These are phyloP conservation scores for Sebastes kiyomatsui DNA, from an alignment of 2,797 vertebrate species.

Conservation along the genomic window DNA sequence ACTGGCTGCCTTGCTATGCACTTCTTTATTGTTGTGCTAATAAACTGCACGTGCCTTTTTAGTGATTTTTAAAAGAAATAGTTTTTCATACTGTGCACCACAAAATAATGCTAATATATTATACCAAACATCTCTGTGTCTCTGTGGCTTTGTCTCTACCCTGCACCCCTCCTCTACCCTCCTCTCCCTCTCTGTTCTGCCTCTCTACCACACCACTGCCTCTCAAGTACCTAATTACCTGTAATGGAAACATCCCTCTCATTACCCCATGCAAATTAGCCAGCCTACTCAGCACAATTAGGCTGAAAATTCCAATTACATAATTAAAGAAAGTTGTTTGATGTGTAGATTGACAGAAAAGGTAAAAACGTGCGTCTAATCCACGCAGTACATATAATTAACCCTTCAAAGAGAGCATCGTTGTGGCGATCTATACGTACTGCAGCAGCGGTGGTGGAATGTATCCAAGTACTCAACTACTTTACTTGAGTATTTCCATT, in stretches of 20 bases:
- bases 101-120: constrained; percentile 39
- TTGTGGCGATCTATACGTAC: constrained; percentile 15
- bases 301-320: constrained; percentile 85
- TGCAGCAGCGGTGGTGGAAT: background rate
- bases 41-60: background rate
- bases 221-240: constrained; percentile 87
- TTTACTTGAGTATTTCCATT: background rate
- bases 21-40: constrained; percentile 25
- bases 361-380: constrained; percentile 58
- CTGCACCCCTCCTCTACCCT: constrained; percentile 23
- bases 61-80: background rate
- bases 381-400: constrained; percentile 66
- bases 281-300: constrained; percentile 85
- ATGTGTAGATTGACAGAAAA: constrained; percentile 78
- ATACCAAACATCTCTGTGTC: constrained; percentile 35
- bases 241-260: constrained; percentile 88
- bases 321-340: constrained; percentile 86
- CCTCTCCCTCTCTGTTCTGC: constrained; percentile 59
- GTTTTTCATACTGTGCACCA: constrained; percentile 4
- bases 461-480: background rate
- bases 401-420: constrained; percentile 48
- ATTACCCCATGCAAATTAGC: constrained; percentile 87
- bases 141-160: constrained; percentile 56
- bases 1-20: constrained; percentile 28
- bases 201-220: constrained; percentile 77